Evolutionary conservation across 2,113 vertebrate species (phyloP), one percentile per base, ranked within the genome.

Genomic region (Xyrauchen texanus): DNA sequence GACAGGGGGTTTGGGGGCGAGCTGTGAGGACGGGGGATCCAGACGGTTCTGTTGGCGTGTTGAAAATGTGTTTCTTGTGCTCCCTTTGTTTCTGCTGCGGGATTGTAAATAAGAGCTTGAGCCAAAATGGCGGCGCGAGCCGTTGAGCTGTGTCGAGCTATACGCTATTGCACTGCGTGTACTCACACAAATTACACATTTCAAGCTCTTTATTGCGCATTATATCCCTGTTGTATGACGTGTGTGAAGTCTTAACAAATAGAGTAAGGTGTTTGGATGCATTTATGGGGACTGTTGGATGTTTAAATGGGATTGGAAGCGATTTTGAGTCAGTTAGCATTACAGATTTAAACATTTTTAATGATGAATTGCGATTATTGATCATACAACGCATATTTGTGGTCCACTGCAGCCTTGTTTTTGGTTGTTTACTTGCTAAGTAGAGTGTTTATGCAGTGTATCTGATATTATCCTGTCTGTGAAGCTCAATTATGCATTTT

Each of bases 111-210:
- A 83, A 85, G 86, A 87, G 80, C 74, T 76, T 86, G 87, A 87
- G 78, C 78, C 88, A 93, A 95, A 91, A 95, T 96, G 94, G 95
- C 95, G 94, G 93, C 92, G 92, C 82, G 64, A 86, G 88, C 82
- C 86, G 86, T 89, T 86, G 89, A 57, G 15, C 51, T 49, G 45
- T 7, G 11, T 71, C 61, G 67, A 79, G 76, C 70, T 57, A 63
- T 8, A 61, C 76, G 76, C 70, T 57, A 63, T 8, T 21, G 45
- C 46, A 12, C 60, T 53, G 72, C 67, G 53, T 73, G 73, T 67
- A 66, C 58, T 45, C 34, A 53, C 52, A 46, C 47, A 11, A 72
- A 46, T 16, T 13, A 60, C 55, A 53, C 21, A 12, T 61, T 74
- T 73, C 13, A 8, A 8, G 2, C 8, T n/a, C 2, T 53, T 53